Conservation (phyloP, 35 echinoderm and acorn worm species). For the Ptychodera flava region DNA sequence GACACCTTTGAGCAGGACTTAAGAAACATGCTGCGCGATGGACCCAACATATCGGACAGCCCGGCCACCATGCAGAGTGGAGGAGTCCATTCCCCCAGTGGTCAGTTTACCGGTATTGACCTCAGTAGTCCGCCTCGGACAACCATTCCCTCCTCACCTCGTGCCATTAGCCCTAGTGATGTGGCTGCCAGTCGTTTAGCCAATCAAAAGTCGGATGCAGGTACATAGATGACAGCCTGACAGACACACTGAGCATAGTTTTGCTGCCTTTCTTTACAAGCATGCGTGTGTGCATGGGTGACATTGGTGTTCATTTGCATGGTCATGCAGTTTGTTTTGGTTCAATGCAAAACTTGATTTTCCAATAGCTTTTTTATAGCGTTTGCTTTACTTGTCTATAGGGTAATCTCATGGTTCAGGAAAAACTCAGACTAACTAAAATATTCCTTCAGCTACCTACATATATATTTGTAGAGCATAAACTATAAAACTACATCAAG, state of each 20-base stretch:
- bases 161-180: conserved; percentile 58
- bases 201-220: conserved; percentile 41
- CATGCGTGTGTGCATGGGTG: no score
- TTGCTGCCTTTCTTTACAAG: no score
- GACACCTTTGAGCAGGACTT: conserved; percentile 97
- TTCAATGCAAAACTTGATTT: no score
- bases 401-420: no score
- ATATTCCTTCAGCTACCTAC: no score
- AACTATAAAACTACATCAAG: no score
- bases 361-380: no score
- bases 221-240: conserved; percentile 6
- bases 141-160: conserved; percentile 43
- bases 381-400: no score
- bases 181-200: conserved; percentile 67
- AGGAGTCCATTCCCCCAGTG: neutral
- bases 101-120: conserved; percentile 75
- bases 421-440: no score
- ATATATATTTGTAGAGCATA: no score
- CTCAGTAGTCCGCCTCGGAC: conserved; percentile 84
- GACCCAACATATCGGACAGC: conserved; percentile 34
- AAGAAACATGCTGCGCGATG: conserved; percentile 76
- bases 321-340: no score
- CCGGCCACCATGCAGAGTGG: conserved; percentile 8
- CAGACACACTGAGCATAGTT: neutral
- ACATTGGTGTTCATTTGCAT: no score